Base-by-base conservation (phyloP, 2,797 vertebrate species). In the Trichosurus vulpecula region DNA sequence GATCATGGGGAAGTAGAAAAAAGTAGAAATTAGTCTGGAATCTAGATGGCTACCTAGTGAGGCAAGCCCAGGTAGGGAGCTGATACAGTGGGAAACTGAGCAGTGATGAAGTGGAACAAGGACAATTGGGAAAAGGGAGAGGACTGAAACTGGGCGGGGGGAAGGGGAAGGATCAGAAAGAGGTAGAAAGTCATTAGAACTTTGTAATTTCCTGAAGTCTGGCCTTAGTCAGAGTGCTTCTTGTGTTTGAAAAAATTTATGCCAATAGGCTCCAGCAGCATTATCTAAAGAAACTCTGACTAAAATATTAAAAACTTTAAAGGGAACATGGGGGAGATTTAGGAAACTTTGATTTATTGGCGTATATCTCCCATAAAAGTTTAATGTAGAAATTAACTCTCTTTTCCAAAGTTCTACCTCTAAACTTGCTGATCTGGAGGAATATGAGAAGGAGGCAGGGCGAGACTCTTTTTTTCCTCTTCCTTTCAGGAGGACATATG, bases 1-100 rank as follows among this genome's bases (percentile, higher is more conserved):
- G 74, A 22, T 10, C 27, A 91, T 90, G 91, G 52, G 54, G 31
- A 95, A 90, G 92, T n/a, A 53, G 13, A 91, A 93, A 61, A 92
- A 13, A 87, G 30, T 30, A 53, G 2, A 66, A n/a, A 90, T 54
- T 6, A 92, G 16, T 92, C 51, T 91, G n/a, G 51, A 93, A 51
- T 25, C 22, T 47, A 87, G 22, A 51, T 51, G 74, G 3, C 74
- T 51, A 87, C 41, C 25, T 41, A 47, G 74, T 51, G 41, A 87
- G 22, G 22, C 74, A 87, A 51, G 74, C 41, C 22, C 41, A 87
- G 22, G 41, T 27, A 51, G 41, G n/a, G 74, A 87, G 41, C 74
- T 47, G 9, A 22, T 87, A 9, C 41, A 87, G 25, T 51, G 9
- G 41, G 41, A 29, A 81, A 74, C 41, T 81, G 66, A 47, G 25